A percentile compares a stretch with the other conserved stretches of the same genome.
Conservation (phyloP, 1,140 invertebrate species). For the Pseudomyrmex pallidus region DNA sequence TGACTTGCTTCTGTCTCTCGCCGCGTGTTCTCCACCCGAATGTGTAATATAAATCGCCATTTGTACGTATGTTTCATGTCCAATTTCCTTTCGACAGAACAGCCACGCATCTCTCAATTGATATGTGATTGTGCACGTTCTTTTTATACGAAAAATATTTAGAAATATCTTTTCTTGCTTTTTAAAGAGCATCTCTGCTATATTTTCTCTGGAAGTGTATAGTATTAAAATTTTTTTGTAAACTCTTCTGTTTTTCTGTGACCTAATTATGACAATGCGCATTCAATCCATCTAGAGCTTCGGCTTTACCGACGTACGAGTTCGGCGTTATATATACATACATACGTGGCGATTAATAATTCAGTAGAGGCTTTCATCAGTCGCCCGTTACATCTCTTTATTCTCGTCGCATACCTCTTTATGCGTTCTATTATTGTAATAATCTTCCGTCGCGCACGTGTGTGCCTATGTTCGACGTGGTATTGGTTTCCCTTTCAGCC, state of each 20-base stretch:
- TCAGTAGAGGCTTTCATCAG: neutral
- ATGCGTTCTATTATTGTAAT: constrained; percentile 45
- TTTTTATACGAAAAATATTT: neutral
- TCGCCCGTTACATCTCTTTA: constrained; percentile 1
- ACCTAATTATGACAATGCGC: neutral
- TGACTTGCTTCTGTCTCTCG: neutral
- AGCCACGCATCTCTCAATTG: too few species aligned
- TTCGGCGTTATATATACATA: neutral
- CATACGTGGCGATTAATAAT: constrained; percentile 14
- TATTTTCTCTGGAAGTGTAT: neutral
- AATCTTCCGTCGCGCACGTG: constrained; percentile 22
- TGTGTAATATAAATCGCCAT: neutral
- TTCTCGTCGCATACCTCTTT: neutral
- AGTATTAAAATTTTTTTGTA: neutral
- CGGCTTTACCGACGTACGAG: neutral
- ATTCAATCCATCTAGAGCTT: neutral
- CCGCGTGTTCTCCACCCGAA: too few species aligned
- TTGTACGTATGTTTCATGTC: neutral
- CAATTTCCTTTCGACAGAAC: too few species aligned
- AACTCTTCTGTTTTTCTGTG: neutral
- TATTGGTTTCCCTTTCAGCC: constrained; percentile 21
- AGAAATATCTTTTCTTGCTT: neutral
- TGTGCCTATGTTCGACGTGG: neutral
- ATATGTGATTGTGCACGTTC: neutral
- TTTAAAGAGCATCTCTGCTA: neutral